These are phyloP conservation scores for Poeciliopsis prolifica DNA, from an alignment of 2,113 vertebrate species.

Conservation along the genomic window DNA sequence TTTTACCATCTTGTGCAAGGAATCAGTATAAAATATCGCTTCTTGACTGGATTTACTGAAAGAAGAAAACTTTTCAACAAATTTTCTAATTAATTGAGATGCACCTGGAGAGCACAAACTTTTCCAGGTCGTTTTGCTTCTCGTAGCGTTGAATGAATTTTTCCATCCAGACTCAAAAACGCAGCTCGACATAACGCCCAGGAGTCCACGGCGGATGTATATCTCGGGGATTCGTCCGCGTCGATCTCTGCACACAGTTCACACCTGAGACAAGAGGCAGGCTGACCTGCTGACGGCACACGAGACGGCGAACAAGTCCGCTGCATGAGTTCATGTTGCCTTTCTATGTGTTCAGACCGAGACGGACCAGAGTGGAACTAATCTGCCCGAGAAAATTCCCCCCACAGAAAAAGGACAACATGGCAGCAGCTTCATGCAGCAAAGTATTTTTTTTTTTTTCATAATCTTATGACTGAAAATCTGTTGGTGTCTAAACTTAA, in stretches of 20 bases:
- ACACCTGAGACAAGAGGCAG: constrained; percentile 18
- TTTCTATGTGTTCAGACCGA: constrained; percentile 6
- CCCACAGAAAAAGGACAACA: background rate
- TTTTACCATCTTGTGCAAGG: too few species aligned
- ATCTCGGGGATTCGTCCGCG: background rate
- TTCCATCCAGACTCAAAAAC: background rate
- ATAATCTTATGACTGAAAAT: constrained; percentile 1
- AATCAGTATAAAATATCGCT: too few species aligned
- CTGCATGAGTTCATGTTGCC: constrained; percentile 2
- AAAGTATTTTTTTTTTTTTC: background rate
- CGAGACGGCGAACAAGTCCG: constrained; percentile 16
- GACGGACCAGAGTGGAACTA: background rate
- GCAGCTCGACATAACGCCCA: background rate
- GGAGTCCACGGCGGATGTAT: background rate
- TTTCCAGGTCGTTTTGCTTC: background rate
- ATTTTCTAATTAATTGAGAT: background rate
- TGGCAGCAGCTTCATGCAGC: background rate
- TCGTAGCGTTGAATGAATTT: background rate
- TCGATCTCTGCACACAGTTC: background rate
- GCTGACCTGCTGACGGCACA: background rate
- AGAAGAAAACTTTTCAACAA: too few species aligned
- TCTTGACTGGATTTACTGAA: background rate
- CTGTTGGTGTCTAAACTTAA: constrained; percentile 5
- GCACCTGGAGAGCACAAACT: background rate
- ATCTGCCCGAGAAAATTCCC: constrained; percentile 2